Base-by-base conservation (phyloP, 2,113 vertebrate species). In the Corythoichthys haematopterus region DNA sequence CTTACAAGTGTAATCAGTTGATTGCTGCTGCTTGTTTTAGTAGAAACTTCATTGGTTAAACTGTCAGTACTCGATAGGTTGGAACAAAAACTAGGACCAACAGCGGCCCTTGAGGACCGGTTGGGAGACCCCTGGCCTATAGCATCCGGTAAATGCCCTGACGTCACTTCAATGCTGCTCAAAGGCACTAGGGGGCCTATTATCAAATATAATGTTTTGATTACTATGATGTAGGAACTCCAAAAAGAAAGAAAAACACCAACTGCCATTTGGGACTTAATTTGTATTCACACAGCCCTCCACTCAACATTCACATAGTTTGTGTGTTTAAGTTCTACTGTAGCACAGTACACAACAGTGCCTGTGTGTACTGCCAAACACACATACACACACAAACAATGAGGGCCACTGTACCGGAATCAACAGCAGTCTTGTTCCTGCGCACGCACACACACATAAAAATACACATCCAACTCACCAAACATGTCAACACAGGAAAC, bases 381-480 rank as follows among this genome's bases (percentile, higher is more conserved):
- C 20, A 10, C n/a, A 20, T 15, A 14, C 12, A 50, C 14, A 15
- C 47, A 50, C 47, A 35, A 43, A 13, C 28, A 70, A 66, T 69
- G 51, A 63, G 37, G 6, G 51, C 20, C 8, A 16, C 67, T 15
- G 40, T 69, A 64, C 36, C 20, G 33, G 65, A 65, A 73, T 40
- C 71, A 60, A 20, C 51, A 52, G 51, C 51, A 16, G 51, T 52
- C 51, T 52, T 52, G 51, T 52, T 52, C 51, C 1, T 8, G 15
- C 15, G 16, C 40, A 8, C 40, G 40, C 6, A 43, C 40, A 43
- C 40, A 2, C 3, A 43, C 2, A 52, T 14, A 52, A 6, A 52
- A 15, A 52, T n/a, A 52, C 51, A 52, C 40, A 43, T 8, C 40
- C 40, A 20, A 36, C 64, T 62, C 52, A 61, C 7, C 51, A n/a